Base-by-base conservation (phyloP, 1,140 invertebrate genomes). In the Mamestra configurata region DNA sequence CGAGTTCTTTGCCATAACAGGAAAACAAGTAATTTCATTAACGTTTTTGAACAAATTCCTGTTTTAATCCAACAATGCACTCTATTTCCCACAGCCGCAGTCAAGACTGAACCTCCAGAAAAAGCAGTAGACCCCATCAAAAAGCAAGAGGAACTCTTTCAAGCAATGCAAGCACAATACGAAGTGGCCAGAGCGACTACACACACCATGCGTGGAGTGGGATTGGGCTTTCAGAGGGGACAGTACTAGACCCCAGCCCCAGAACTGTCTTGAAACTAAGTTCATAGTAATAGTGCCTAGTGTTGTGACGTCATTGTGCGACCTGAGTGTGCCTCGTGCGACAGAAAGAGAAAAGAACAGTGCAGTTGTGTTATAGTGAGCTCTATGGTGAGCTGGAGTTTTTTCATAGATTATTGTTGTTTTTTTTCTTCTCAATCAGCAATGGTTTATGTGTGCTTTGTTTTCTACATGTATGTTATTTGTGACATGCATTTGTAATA, bases 131-230 rank as follows among this genome's bases (percentile, higher is more conserved):
- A 97, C 82, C 96, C 97, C 13, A 91, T 97, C 18, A 97, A 97
- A 84, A 98, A 98, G 87, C 98, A 99, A 87, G 97, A 98, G 88
- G 98, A 99, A 93, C 97, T 99, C 95, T 99, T 99, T 91, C 96
- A 96, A 71, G 97, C 97, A 49, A 97, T 99, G 96, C 98, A 99
- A 88, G 97, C 98, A 82, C 98, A 99, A 90, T 99, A 99, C 90
- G 98, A 99, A 94, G 98, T 98, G 59, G 98, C 98, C 1, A 95
- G 98, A 61, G 98, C 98, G 76, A 97, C 98, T 11, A 99, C 98
- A 0, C 98, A 99, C 92, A 99, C 98, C 0, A 98, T 99, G 95
- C 95, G 98, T 49, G 98, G 98, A 5, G 97, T 99, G 0, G 98
- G 98, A 0, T 95, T 99, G 7, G 98, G 98, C 20, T 99, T 97